Conservation (phyloP, 2,888 invertebrate genomes). For the Xylota segnis region DNA sequence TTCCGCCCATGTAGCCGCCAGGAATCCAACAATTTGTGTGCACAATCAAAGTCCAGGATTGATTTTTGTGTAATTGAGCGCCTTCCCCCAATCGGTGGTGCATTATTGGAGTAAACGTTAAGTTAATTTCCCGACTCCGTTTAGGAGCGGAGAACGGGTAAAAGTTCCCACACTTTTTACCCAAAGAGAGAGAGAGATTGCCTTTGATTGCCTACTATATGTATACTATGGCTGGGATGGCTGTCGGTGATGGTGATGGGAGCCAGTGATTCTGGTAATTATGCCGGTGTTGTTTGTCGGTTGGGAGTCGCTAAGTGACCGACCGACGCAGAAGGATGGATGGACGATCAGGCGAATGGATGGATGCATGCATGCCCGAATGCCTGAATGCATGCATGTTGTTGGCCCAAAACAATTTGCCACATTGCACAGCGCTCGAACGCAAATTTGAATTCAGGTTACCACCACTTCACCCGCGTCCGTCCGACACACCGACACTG, state of each 20-base stretch:
- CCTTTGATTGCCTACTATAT: constrained; percentile 73
- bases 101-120: constrained; percentile 75
- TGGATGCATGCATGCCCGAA: constrained; percentile 53
- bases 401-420: constrained; percentile 73
- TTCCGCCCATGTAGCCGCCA: constrained; percentile 69
- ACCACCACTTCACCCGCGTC: constrained; percentile 54
- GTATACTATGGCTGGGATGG: constrained; percentile 20
- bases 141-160: constrained; percentile 60
- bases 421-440: constrained; percentile 65
- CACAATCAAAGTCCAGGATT: constrained; percentile 75
- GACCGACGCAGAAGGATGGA: constrained; percentile 40
- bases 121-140: constrained; percentile 69
- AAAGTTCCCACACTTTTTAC: constrained; percentile 75
- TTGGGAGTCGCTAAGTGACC: constrained; percentile 75
- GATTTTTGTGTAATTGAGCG: constrained; percentile 76
- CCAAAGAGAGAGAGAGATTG: constrained; percentile 63
- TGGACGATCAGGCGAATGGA: constrained; percentile 10
- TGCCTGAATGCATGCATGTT: constrained; percentile 57
- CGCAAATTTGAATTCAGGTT: constrained; percentile 75
- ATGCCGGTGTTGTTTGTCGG: constrained; percentile 76
- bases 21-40: constrained; percentile 74
- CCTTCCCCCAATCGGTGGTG: constrained; percentile 75
- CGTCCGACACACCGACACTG: not conserved
- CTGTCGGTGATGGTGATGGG: constrained; percentile 64
- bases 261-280: constrained; percentile 76